Base-by-base conservation (phyloP, 2,797 vertebrate genomes). In the Myiothlypis coronata region DNA sequence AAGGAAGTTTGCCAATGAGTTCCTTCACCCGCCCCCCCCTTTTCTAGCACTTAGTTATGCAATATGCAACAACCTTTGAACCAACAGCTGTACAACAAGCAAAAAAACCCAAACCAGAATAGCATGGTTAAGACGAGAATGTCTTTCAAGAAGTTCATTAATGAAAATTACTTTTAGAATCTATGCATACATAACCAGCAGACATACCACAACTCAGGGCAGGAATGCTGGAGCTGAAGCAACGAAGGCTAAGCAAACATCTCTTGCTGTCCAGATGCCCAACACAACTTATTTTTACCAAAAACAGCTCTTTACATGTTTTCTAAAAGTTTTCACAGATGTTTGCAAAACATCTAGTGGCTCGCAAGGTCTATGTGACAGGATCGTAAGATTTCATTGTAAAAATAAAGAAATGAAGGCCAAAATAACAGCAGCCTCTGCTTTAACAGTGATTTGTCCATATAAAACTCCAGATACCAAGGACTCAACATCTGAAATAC, bases 1-100 rank as follows among this genome's bases (percentile, higher is more conserved):
- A 95, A 93, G 94, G 92, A 96, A 91, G 60, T 87, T 96, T 95
- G 93, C 93, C 95, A 95, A 80, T 41, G 44, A 90, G 77, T 46
- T 93, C 85, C 83, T 85, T 85, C 86, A 77, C 83, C 77, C 5
- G 0, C 52, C 43, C 83, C 24, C 83, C 24, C 3, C 65, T 85
- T 78, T 86, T 86, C 89, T 63, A 85, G 70, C 87, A 34, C 12
- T 3, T 56, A 59, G 56, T 92, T 93, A 94, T 24, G 76, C 82
- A 96, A 94, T 59, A 70, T 5, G 24, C 70, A 90, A 70, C 74
- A 95, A 95, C 89, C 89, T 95, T 96, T 87, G 91, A 91, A 91
- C 93, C 67, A 96, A 86, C 77, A 95, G 59, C 84, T 85, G 34
- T 89, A 91, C 32, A 57, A 56, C 41, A 76, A 90, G 34, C 14